Evolutionary conservation across 2,888 invertebrate genomes (phyloP).

Genomic region (Himalopsyche tibetana): DNA sequence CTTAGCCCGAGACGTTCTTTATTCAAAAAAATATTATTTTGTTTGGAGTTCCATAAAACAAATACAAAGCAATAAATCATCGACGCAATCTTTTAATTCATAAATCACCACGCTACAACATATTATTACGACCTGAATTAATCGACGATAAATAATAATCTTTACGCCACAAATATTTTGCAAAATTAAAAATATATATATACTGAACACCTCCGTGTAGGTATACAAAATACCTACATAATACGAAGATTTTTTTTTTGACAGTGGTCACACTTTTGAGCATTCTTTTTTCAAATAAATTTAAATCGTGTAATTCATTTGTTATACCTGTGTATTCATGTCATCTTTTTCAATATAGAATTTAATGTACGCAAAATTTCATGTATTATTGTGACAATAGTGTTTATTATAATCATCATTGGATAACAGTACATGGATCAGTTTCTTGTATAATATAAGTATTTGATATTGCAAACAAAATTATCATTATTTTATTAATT

Average conservation of each 20-base stretch:
- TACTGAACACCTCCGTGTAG: constrained; percentile 9
- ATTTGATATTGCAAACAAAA: too few relatives aligned
- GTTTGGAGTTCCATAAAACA: constrained; percentile 58
- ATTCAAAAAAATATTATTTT: constrained; percentile 7
- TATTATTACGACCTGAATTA: constrained; percentile 62
- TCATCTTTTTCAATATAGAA: too few relatives aligned
- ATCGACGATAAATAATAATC: constrained; percentile 59
- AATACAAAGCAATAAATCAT: constrained; percentile 65
- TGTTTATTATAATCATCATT: too few relatives aligned
- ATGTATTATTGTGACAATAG: too few relatives aligned
- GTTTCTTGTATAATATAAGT: too few relatives aligned
- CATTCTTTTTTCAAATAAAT: background rate
- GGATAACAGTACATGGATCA: too few relatives aligned
- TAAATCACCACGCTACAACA: constrained; percentile 60
- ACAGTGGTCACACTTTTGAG: constrained; percentile 3
- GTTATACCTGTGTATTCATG: too few relatives aligned
- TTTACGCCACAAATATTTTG: constrained; percentile 49
- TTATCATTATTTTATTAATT: too few relatives aligned
- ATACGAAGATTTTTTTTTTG: background rate
- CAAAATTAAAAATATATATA: constrained; percentile 24
- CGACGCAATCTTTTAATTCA: constrained; percentile 51
- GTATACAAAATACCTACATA: background rate
- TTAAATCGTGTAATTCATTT: too few relatives aligned
- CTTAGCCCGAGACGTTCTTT: background rate
- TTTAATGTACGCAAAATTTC: too few relatives aligned